phyloP scores from a whole-genome alignment of 2,888 invertebrate genomes.

The Pachycephus smyrnensis region DNA sequence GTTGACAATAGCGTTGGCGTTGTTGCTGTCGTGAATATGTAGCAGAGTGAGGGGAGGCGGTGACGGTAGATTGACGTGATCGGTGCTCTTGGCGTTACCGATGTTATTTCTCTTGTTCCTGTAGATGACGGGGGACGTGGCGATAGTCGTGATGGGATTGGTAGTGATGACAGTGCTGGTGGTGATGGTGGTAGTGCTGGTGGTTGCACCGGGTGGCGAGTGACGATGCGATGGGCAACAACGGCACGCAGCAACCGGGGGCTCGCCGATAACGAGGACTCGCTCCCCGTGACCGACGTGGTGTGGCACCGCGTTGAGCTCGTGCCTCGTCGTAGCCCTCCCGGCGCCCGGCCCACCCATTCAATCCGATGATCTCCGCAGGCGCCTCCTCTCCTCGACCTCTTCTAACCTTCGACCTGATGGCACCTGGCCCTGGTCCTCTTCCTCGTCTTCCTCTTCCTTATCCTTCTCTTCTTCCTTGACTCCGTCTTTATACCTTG shows the following conservation, averaged over 20 bases:
- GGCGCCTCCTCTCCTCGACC: constrained; percentile 42
- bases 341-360: constrained; percentile 64
- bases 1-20: constrained; percentile 39
- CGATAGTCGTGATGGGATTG: constrained; percentile 24
- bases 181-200: constrained; percentile 32
- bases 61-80: constrained; percentile 30
- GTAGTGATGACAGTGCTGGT: constrained; percentile 26
- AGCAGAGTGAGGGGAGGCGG: constrained; percentile 42
- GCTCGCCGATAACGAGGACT: constrained; percentile 58
- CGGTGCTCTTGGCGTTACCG: constrained; percentile 15
- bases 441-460: constrained; percentile 4
- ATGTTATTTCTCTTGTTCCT: constrained; percentile 26
- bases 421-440: not conserved
- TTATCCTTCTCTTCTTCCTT: constrained; percentile 9
- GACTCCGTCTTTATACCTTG: not conserved
- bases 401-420: constrained; percentile 34
- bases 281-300: constrained; percentile 59
- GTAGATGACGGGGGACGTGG: constrained; percentile 20
- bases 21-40: constrained; percentile 41
- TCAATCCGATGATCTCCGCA: constrained; percentile 59
- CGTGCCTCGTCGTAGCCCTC: constrained; percentile 59
- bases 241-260: constrained; percentile 47
- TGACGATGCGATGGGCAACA: constrained; percentile 42
- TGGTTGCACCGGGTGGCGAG: constrained; percentile 30
- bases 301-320: constrained; percentile 63